Conservation (phyloP, 2,113 vertebrate species). For the Phodopus roborovskii region DNA sequence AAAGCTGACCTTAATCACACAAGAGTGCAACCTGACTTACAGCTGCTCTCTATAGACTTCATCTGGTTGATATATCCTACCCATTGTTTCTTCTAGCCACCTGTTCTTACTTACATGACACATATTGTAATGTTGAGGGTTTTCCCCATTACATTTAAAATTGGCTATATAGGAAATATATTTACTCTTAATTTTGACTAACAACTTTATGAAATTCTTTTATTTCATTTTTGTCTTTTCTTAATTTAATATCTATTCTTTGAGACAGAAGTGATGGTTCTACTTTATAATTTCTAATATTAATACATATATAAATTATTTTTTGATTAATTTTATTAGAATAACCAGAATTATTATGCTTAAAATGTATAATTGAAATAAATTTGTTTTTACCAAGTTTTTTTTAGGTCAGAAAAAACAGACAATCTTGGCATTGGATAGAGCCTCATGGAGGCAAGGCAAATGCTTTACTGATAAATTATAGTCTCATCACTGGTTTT, state of each 20-base stretch:
- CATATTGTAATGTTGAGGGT: not conserved
- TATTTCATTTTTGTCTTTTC: not conserved
- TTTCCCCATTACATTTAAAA: not conserved
- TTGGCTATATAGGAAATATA: not conserved
- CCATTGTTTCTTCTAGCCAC: not conserved
- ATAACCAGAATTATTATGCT: not conserved
- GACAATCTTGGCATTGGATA: not conserved
- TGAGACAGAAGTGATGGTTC: not conserved
- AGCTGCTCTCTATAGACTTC: not conserved
- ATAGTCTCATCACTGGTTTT: not conserved
- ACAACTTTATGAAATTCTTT: not conserved
- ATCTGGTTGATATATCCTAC: not conserved
- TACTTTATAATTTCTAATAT: not conserved
- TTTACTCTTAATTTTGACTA: not conserved
- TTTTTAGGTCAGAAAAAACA: not conserved
- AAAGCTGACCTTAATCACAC: too few species aligned
- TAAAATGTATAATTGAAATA: not conserved
- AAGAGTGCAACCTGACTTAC: rapidly evolving
- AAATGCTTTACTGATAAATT: not conserved
- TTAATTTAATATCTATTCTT: not conserved
- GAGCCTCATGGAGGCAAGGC: not conserved
- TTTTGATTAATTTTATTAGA: not conserved
- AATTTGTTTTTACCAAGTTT: not conserved
- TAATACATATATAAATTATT: not conserved
- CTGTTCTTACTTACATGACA: not conserved